These are phyloP conservation scores for Helogale parvula DNA, from an alignment of 2,113 vertebrate species.

Conservation along the genomic window DNA sequence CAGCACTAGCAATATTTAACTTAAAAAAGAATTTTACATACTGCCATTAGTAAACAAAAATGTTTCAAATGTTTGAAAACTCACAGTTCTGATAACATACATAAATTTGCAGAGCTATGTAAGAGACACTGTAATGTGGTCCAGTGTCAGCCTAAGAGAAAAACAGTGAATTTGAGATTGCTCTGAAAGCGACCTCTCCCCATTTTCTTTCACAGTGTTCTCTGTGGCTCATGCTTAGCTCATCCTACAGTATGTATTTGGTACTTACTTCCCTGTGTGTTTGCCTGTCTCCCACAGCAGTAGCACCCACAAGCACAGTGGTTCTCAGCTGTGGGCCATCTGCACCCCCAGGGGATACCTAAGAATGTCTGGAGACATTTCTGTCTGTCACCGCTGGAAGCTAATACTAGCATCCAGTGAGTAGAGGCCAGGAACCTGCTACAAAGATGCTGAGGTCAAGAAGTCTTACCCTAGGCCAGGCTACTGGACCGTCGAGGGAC, in stretches of 20 bases:
- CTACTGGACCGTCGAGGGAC: not conserved
- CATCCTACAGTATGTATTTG: not conserved
- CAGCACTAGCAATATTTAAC: slow-evolving; percentile 46
- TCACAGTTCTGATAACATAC: not conserved
- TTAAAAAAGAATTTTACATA: slow-evolving; percentile 15
- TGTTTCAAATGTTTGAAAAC: not conserved
- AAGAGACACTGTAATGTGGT: not conserved
- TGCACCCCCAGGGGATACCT: not conserved
- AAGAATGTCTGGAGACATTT: not conserved
- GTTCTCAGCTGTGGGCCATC: not conserved
- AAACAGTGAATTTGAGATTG: not conserved
- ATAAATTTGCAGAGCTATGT: not conserved
- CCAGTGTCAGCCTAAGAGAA: not conserved
- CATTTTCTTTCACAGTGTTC: not conserved
- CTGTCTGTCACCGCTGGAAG: not conserved
- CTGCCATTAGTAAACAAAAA: not conserved
- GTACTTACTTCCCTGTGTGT: not conserved
- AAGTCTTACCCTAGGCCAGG: not conserved
- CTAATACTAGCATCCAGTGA: not conserved
- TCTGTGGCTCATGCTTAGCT: not conserved
- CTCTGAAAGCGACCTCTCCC: not conserved
- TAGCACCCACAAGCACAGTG: not conserved
- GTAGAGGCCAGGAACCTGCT: not conserved
- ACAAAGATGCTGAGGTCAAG: not conserved
- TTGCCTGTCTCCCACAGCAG: not conserved